Base-by-base conservation (phyloP, 1,140 invertebrate species). In the Euglossa dilemma region DNA sequence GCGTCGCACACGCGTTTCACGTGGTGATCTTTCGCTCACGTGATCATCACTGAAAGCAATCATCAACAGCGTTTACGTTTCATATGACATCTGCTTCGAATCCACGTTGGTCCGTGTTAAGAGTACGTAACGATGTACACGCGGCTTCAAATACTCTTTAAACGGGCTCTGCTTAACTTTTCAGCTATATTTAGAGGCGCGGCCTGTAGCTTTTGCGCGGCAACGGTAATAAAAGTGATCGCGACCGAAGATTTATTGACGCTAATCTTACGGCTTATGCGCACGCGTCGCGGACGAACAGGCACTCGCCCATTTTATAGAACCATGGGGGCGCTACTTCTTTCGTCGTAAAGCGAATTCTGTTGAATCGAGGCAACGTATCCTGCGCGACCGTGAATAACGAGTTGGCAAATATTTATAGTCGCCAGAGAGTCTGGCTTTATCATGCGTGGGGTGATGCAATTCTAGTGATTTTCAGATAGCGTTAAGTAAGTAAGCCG, bases 21-120 rank as follows among this genome's bases (percentile, higher is more conserved):
- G 67, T 72, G 64, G 20, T 43, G 7, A 11, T 57, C 9, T 0
- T 52, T 28, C 14, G 25, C 70, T 84, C 78, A 80, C 83, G 70
- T 61, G 78, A 81, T 47, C 28, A 81, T 47, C 45, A 20, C 28
- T 66, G 36, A 66, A 43, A 66, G 16, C 18, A 25, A 57, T 23
- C 20, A 23, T 69, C 45, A 52, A 67, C 23, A 20, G 61, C 43
- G 72, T 64, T 71, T 28, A 28, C 23, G 23, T 69, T 73, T 76
- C 73, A 71, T 77, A 16, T 83, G 84, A 66, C 80, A 85, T 85
- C 80, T 83, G 84, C 50, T 85, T 78, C 56, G 74, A 57, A 85
- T 85, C 66, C 74, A 71, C 56, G 14, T 54, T 54, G 52, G 52
- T 75, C 23, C 28, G 4, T 52, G 43, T 28, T 28, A 25, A 66